phyloP scores from a whole-genome alignment of 2,888 invertebrate species.

The Pediacus dermestoides region DNA sequence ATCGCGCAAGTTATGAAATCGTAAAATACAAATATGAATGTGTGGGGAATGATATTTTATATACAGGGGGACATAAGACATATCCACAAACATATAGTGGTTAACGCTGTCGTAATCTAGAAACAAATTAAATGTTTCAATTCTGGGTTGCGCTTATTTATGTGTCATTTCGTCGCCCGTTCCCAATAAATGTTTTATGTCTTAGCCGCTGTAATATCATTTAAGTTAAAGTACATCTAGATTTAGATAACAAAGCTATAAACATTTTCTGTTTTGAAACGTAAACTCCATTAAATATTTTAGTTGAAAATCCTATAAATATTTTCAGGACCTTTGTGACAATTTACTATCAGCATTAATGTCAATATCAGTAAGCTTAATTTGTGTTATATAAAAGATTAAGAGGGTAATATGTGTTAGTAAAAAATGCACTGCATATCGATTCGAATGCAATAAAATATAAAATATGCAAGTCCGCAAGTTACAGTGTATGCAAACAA shows the following conservation, averaged over 20 bases:
- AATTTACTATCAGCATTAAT: too few species aligned
- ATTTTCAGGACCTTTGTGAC: too few species aligned
- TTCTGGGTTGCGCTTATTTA: conserved; percentile 33
- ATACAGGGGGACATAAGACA: conserved; percentile 3
- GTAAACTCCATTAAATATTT: too few species aligned
- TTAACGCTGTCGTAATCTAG: conserved; percentile 29
- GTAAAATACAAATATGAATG: conserved; percentile 3
- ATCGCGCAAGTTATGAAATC: conserved; percentile 3
- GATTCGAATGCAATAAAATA: conserved; percentile 12
- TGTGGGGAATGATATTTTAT: conserved; percentile 5
- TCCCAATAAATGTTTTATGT: conserved; percentile 26
- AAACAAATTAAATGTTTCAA: conserved; percentile 40
- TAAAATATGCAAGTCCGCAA: conserved; percentile 15
- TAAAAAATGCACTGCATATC: conserved; percentile 7
- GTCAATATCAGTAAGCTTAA: conserved; percentile 5
- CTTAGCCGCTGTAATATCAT: conserved; percentile 1
- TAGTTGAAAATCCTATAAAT: too few species aligned
- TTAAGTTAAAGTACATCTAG: too few species aligned
- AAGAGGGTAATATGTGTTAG: conserved; percentile 3
- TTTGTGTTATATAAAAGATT: conserved; percentile 3
- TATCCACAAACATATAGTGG: conserved; percentile 1
- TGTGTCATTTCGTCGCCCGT: conserved; percentile 31
- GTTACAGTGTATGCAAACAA: conserved; percentile 12
- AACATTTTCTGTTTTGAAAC: too few species aligned
- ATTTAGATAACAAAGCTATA: too few species aligned